Base-by-base conservation (phyloP, 2,888 invertebrate genomes). In the Apocheima hispidaria region DNA sequence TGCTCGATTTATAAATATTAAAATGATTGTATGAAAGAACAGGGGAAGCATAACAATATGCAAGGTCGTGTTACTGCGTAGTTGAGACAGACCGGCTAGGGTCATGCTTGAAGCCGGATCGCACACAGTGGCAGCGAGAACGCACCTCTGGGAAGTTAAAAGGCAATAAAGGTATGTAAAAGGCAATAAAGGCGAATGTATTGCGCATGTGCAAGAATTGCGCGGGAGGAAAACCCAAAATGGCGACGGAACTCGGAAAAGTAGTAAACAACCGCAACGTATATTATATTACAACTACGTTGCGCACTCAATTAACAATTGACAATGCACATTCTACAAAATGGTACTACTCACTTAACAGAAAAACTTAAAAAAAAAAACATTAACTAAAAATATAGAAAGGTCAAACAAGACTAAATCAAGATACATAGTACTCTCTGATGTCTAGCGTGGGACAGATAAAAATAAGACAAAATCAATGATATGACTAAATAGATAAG, bases 141-240 rank as follows among this genome's bases (percentile, higher is more conserved):
- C 50, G 51, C 48, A 41, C 40, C 56, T 51, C 14, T 18, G 52
- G 40, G 44, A 52, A 59, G 51, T 49, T 7, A 28, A 41, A n/a
- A 44, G 18, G 16, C 26, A 28, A 28, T 49, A 65, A 52, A 60
- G 58, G 60, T 61, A n/a, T n/a, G n/a, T 7, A 28, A 41, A n/a
- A 44, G 18, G 16, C 26, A 28, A 28, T 49, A 65, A 52, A 60
- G 58, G 60, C 60, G 48, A 53, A 59, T 58, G 56, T 56, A 78
- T 44, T 69, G 81, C 85, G 84, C 86, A 84, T 84, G 84, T 81
- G 81, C 82, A 78, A 62, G 66, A 66, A 79, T 71, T 74, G 71
- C 79, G 80, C 78, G 80, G 78, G 73, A 73, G 69, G 64, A 65
- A 54, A 58, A 50, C 48, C 52, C 52, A 64, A 70, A 70, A 68